A percentile compares a stretch with the other conserved stretches of the same genome.
Evolutionary conservation across 2,888 invertebrate genomes (phyloP).

Genomic region (Agonopterix arenella): DNA sequence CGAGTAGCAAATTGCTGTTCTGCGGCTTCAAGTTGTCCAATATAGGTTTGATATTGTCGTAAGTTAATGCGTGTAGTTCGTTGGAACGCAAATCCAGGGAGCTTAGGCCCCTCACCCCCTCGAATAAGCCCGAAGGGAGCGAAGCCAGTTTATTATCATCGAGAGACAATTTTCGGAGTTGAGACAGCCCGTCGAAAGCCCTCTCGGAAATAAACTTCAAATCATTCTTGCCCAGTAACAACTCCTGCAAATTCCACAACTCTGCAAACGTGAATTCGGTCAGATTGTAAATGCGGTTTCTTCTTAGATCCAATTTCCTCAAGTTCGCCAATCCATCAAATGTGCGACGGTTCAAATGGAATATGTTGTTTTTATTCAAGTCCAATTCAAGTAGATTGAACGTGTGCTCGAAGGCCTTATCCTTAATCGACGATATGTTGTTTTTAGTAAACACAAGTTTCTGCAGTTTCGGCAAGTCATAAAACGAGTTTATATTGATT

Average conservation of each 20-base stretch:
- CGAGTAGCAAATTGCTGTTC: conserved; percentile 84
- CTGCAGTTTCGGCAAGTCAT: conserved; percentile 82
- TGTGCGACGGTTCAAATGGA: conserved; percentile 84
- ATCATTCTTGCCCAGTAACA: conserved; percentile 82
- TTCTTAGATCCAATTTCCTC: conserved; percentile 83
- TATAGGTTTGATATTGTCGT: conserved; percentile 86
- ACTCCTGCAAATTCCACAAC: conserved; percentile 83
- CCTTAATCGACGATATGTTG: conserved; percentile 88
- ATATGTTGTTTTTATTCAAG: conserved; percentile 86
- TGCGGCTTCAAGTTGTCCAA: conserved; percentile 85
- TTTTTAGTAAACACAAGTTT: conserved; percentile 91
- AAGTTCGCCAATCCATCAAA: conserved; percentile 87
- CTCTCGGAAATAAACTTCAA: conserved; percentile 85
- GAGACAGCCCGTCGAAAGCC: conserved; percentile 85
- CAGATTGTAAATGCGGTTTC: conserved; percentile 85
- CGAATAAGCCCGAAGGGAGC: conserved; percentile 83
- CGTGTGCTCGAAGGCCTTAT: conserved; percentile 87
- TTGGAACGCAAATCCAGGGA: conserved; percentile 88
- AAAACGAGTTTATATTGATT: conserved; percentile 84
- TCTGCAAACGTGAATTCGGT: conserved; percentile 89
- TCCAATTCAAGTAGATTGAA: conserved; percentile 87
- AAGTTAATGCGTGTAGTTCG: conserved; percentile 84
- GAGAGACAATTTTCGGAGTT: conserved; percentile 82
- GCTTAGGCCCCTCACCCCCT: conserved; percentile 83
- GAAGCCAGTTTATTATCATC: conserved; percentile 85